phyloP scores from a whole-genome alignment of 2,888 invertebrate species.

The Ectropis crepuscularia region DNA sequence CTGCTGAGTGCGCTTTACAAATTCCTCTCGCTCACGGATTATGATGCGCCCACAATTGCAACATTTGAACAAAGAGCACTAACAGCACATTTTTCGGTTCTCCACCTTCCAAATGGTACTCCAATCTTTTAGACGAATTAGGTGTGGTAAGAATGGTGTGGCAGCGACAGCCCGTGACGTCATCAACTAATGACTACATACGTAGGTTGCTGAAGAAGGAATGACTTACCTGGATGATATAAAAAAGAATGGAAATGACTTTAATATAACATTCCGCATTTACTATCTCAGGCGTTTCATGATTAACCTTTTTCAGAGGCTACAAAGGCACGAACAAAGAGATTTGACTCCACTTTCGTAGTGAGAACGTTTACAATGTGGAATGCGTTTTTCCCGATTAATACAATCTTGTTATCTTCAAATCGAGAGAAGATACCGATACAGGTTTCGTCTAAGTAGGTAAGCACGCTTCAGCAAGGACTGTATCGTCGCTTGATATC shows the following conservation, averaged over 20 bases:
- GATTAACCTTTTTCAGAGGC: too few relatives aligned
- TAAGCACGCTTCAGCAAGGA: too few relatives aligned
- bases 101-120: slow-evolving; percentile 65
- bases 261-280: too few relatives aligned
- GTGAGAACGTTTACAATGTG: too few relatives aligned
- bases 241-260: slow-evolving; percentile 1
- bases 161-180: slow-evolving; percentile 69
- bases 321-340: too few relatives aligned
- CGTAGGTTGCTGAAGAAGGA: slow-evolving; percentile 29
- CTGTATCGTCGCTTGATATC: too few relatives aligned
- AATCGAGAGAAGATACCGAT: too few relatives aligned
- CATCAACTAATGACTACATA: slow-evolving; percentile 78
- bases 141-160: slow-evolving; percentile 39
- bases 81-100: slow-evolving; percentile 51
- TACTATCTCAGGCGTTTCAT: too few relatives aligned
- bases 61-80: slow-evolving; percentile 25
- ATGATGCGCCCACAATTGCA: slow-evolving; percentile 15
- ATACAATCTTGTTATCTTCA: too few relatives aligned
- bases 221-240: slow-evolving; percentile 11
- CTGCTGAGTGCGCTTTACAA: background rate
- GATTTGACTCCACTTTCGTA: too few relatives aligned
- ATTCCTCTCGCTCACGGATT: slow-evolving; percentile 12
- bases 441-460: too few relatives aligned
- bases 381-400: too few relatives aligned
- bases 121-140: slow-evolving; percentile 74